Conservation (phyloP, 1,140 invertebrate species). For the Trachelipus rathkii region DNA sequence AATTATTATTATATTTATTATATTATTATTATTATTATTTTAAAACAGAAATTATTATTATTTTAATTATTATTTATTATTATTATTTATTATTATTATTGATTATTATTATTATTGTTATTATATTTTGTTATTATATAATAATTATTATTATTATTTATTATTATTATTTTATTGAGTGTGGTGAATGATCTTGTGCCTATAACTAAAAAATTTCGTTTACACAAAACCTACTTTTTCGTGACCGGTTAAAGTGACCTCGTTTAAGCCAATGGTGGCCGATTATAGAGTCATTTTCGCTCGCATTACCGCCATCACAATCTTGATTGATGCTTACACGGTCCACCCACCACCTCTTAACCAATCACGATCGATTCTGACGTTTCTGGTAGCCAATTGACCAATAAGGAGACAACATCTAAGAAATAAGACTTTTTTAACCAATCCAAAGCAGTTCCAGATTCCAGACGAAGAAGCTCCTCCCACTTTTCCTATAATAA, state of each 20-base stretch:
- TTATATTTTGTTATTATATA: too few species aligned
- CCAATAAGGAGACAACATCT: not conserved
- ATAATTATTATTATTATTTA: too few species aligned
- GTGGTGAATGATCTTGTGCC: too few species aligned
- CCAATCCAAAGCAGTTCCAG: not conserved
- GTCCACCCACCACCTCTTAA: conserved; percentile 5
- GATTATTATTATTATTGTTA: too few species aligned
- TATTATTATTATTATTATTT: too few species aligned
- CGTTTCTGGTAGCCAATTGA: not conserved
- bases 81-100: too few species aligned
- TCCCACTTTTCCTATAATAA: conserved; percentile 3
- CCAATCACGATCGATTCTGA: not conserved
- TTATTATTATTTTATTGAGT: too few species aligned
- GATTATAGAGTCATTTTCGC: conserved; percentile 4
- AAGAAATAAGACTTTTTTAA: not conserved
- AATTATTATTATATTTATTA: too few species aligned
- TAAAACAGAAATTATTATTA: too few species aligned
- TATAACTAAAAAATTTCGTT: too few species aligned
- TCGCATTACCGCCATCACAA: conserved; percentile 2
- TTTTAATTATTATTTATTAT: too few species aligned
- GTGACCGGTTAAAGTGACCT: not conserved
- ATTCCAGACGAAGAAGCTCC: not conserved
- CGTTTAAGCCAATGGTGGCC: conserved; percentile 1
- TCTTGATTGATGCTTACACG: not conserved
- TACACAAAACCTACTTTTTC: not conserved